These are phyloP conservation scores for Muschampia plurimacula DNA, from an alignment of 2,888 invertebrate genomes.

Conservation along the genomic window DNA sequence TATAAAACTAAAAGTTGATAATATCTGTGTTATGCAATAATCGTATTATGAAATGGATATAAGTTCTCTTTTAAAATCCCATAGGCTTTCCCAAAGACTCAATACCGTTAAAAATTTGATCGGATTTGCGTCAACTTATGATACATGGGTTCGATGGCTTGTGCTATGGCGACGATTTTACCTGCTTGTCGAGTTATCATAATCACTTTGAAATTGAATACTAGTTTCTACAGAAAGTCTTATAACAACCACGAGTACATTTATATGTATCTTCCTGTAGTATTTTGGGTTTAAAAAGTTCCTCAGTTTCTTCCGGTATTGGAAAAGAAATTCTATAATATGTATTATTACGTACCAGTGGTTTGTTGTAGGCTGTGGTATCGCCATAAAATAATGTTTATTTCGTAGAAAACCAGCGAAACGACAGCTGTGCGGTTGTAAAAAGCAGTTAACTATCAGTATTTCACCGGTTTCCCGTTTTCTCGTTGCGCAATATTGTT, in stretches of 20 bases:
- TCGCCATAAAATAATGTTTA: slow-evolving; percentile 25
- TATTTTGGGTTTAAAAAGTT: neutral
- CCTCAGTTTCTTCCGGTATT: neutral
- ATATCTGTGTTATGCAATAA: slow-evolving; percentile 61
- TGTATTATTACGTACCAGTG: neutral
- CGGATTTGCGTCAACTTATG: slow-evolving; percentile 79
- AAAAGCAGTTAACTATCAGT: slow-evolving; percentile 63
- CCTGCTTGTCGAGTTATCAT: slow-evolving; percentile 37
- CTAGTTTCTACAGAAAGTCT: neutral
- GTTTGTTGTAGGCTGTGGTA: slow-evolving; percentile 15
- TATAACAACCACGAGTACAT: neutral
- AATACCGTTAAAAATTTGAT: slow-evolving; percentile 80
- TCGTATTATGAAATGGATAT: slow-evolving; percentile 64
- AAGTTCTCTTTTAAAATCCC: slow-evolving; percentile 66
- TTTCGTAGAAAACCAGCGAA: slow-evolving; percentile 32
- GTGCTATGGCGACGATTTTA: slow-evolving; percentile 23
- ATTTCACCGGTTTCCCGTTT: slow-evolving; percentile 70
- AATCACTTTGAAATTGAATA: slow-evolving; percentile 27
- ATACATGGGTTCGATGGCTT: slow-evolving; percentile 62
- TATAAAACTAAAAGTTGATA: slow-evolving; percentile 34
- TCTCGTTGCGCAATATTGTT: slow-evolving; percentile 71
- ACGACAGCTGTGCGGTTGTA: slow-evolving; percentile 44
- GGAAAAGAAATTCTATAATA: slow-evolving; percentile 2
- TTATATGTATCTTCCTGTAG: neutral
- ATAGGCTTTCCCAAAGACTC: slow-evolving; percentile 56